These are phyloP conservation scores for Lycophotia porphyrea DNA, from an alignment of 2,888 invertebrate species.

Conservation along the genomic window DNA sequence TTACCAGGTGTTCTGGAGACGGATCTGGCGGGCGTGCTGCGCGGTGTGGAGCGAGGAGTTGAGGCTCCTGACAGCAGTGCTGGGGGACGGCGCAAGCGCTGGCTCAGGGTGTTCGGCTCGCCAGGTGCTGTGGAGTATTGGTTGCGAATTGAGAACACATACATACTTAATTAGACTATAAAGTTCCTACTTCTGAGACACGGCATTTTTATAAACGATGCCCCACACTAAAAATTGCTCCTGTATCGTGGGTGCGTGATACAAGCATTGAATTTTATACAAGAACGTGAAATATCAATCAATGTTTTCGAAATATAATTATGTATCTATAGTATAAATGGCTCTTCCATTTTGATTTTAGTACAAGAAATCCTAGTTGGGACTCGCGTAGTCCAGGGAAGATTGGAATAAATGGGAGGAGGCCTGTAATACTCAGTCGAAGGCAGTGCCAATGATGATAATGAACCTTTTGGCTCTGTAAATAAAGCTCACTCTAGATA, in stretches of 20 bases:
- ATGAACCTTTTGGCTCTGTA: background rate
- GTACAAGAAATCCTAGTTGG: too few relatives aligned
- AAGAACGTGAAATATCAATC: too few relatives aligned
- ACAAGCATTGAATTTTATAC: too few relatives aligned
- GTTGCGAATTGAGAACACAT: background rate
- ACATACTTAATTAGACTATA: background rate
- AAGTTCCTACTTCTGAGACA: background rate
- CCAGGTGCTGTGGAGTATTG: constrained; percentile 92
- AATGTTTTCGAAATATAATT: too few relatives aligned
- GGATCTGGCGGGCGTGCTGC: constrained; percentile 92
- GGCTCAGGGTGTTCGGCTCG: constrained; percentile 94
- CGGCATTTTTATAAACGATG: background rate
- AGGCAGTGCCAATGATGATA: background rate
- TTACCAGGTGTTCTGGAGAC: constrained; percentile 85
- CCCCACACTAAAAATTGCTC: too few relatives aligned
- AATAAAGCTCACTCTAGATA: constrained; percentile 42
- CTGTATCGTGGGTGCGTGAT: too few relatives aligned
- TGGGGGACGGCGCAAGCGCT: constrained; percentile 92
- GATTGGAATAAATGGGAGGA: background rate
- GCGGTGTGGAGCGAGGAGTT: constrained; percentile 93
- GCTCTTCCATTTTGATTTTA: too few relatives aligned
- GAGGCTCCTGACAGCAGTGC: constrained; percentile 92
- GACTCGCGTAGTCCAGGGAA: too few relatives aligned
- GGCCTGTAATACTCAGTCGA: too few relatives aligned
- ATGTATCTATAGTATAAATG: too few relatives aligned